Evolutionary conservation across 1,140 invertebrate species (phyloP), one percentile per base, ranked within the genome.

Genomic region (Protaetia brevitarsis): DNA sequence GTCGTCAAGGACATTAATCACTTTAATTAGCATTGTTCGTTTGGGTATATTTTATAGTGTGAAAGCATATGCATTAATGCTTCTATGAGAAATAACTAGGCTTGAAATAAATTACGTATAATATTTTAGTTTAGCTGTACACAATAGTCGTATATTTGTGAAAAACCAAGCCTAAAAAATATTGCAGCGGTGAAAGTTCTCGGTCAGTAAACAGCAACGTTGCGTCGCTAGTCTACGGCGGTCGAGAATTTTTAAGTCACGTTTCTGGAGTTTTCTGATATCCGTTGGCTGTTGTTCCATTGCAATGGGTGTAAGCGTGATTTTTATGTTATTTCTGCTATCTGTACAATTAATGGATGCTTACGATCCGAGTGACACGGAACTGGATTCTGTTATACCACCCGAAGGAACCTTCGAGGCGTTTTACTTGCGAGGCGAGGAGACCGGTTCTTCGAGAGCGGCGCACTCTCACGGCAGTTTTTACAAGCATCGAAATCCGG

Each of bases 381-480:
- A 85, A 45, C 76, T 91, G 59, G 84, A 84, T 67, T 82, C 83
- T 11, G 88, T 90, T 66, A 77, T 91, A 58, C 84, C 88, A 45
- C 85, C 88, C 16, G 83, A 84, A 63, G 88, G 88, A 86, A 82
- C 86, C 67, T 93, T 93, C 74, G 91, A 93, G 69, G 89, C 91
- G 4, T 94, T 93, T 75, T 92, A 93, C 76, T 85, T 88, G 10
- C 86, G 88, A 70, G 88, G 87, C 2, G 83, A 90, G 2, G 86
- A 88, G 5, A 88, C 89, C 65, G 89, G 90, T 21, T 88, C 88
- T 0, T 87, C 87, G 1, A 79, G 91, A 23, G 88, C 91, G 41
- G 84, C 91, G 11, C 91, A 93, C 77, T 88, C 88, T 3, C 91
- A 94, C 72, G 91, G 89, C 26, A 90, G 88, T 69, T 93, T 92